These are phyloP conservation scores for Neolamprologus variostigma DNA, from an alignment of 2,113 vertebrate genomes.

Conservation along the genomic window DNA sequence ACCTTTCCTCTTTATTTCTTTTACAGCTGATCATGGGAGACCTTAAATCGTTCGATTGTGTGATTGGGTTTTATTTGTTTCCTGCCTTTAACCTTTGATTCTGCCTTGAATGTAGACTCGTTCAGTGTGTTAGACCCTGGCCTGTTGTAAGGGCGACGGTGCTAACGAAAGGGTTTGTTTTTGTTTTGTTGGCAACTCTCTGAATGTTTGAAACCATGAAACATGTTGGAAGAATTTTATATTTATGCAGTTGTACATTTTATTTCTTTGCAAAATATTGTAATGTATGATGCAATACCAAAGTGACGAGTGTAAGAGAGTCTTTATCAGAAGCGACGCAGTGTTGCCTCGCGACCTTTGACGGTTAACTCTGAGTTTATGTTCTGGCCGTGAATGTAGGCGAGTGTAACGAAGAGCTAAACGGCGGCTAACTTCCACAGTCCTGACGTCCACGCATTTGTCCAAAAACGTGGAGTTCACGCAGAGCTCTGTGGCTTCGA, in stretches of 20 bases:
- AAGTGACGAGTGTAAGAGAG: constrained; percentile 82
- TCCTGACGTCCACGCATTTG: constrained; percentile 5
- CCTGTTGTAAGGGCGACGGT: constrained; percentile 58
- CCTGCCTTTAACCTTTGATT: constrained; percentile 38
- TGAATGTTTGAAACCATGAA: constrained; percentile 86
- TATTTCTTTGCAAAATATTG: constrained; percentile 91
- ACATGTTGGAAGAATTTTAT: constrained; percentile 91
- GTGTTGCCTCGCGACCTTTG: constrained; percentile 68
- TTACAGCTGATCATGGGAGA: constrained; percentile 29
- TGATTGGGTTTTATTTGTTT: constrained; percentile 63
- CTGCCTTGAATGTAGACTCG: constrained; percentile 55
- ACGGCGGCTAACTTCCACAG: neutral
- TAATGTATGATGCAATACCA: constrained; percentile 97
- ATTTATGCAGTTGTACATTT: constrained; percentile 98
- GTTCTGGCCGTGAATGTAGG: constrained; percentile 24
- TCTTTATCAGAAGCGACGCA: constrained; percentile 79
- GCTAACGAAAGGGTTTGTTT: constrained; percentile 53
- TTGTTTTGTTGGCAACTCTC: constrained; percentile 76
- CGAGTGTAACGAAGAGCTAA: neutral
- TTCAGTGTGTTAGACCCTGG: constrained; percentile 57
- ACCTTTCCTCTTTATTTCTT: constrained; percentile 60
- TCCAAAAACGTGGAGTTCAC: neutral
- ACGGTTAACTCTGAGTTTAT: constrained; percentile 2
- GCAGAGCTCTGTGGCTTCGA: neutral
- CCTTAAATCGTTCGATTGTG: constrained; percentile 41